phyloP scores from a whole-genome alignment of 2,888 invertebrate species.

The Ctena decussata region DNA sequence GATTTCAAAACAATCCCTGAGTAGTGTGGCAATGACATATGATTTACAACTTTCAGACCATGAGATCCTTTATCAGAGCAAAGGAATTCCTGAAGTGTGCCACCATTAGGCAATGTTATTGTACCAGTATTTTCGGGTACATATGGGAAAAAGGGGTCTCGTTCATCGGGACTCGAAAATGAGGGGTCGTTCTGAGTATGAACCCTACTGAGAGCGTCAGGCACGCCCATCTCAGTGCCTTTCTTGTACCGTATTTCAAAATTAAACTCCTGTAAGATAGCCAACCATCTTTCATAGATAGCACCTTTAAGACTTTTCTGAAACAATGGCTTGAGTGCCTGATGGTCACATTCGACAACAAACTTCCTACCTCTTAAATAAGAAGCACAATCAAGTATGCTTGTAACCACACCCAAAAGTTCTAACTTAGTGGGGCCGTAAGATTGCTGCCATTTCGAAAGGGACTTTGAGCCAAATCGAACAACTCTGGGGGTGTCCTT shows the following conservation, averaged over 20 bases:
- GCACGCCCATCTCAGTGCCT: constrained; percentile 31
- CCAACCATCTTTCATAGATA: constrained; percentile 58
- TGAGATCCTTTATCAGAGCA: too few relatives aligned
- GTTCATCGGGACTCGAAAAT: constrained; percentile 31
- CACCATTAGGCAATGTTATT: too few relatives aligned
- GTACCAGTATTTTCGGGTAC: constrained; percentile 36
- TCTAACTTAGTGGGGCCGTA: constrained; percentile 61
- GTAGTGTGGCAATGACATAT: too few relatives aligned
- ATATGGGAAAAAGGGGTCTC: constrained; percentile 38
- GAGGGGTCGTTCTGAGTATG: not conserved
- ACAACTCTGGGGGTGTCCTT: not conserved
- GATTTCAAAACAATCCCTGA: too few relatives aligned
- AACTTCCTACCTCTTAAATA: not conserved
- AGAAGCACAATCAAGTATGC: not conserved
- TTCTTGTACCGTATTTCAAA: constrained; percentile 42
- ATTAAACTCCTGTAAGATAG: constrained; percentile 54
- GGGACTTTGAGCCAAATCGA: constrained; percentile 44
- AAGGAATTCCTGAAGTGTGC: too few relatives aligned
- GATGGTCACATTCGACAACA: constrained; percentile 26
- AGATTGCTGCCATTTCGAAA: constrained; percentile 39
- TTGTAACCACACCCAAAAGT: constrained; percentile 45
- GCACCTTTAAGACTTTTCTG: constrained; percentile 43
- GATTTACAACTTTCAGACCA: too few relatives aligned
- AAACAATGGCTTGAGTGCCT: constrained; percentile 28
- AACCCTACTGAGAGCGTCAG: constrained; percentile 13